Evolutionary conservation across 2,113 vertebrate species (phyloP).

Genomic region (Plecotus auritus): DNA sequence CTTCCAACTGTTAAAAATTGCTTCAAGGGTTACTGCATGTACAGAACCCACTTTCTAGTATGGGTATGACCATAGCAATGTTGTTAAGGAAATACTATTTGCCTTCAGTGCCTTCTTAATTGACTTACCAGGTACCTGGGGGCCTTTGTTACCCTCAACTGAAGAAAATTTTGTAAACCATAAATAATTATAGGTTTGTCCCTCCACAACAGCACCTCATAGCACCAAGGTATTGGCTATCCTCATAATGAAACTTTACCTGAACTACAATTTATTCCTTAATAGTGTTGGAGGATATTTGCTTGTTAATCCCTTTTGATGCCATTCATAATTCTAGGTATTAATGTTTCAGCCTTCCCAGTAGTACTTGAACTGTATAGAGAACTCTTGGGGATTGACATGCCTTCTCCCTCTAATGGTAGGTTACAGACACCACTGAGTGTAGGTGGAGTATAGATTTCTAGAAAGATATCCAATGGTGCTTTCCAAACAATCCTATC

Average conservation of each 20-base stretch:
- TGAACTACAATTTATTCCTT: background rate
- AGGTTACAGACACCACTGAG: slow-evolving; percentile 9
- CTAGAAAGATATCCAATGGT: background rate
- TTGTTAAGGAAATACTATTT: background rate
- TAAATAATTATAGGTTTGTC: background rate
- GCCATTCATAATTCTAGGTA: background rate
- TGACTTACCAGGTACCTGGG: background rate
- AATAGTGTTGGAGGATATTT: background rate
- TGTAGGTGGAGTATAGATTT: slow-evolving; percentile 20
- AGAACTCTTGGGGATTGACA: background rate
- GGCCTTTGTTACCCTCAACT: background rate
- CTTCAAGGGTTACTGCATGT: background rate
- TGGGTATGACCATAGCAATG: background rate
- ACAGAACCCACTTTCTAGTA: background rate
- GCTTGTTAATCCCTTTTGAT: slow-evolving; percentile 35
- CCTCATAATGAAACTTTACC: background rate
- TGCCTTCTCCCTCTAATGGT: background rate
- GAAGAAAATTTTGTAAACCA: background rate
- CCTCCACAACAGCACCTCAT: background rate
- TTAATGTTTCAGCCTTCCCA: slow-evolving; percentile 1
- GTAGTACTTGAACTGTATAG: background rate
- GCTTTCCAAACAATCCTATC: background rate
- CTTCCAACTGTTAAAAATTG: background rate
- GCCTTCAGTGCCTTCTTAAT: slow-evolving; percentile 12
- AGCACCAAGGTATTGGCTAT: background rate